Evolutionary conservation across 2,888 invertebrate genomes (phyloP), one percentile per base, ranked within the genome.

Genomic region (Capitulum mitella): DNA sequence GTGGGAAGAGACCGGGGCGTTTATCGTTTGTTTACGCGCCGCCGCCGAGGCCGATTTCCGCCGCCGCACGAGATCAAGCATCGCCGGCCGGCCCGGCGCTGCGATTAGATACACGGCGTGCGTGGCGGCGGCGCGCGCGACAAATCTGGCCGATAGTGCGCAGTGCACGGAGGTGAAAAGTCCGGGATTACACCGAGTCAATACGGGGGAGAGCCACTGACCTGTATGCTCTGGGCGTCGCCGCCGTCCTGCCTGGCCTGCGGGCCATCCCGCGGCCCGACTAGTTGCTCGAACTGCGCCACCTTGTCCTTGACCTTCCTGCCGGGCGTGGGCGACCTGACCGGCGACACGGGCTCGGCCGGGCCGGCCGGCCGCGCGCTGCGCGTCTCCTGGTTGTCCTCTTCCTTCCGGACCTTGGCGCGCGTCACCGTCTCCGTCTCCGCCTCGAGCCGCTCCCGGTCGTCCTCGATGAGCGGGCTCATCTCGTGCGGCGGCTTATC

Each of bases 251-350:
- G 37, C 70, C 19, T 12, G 3, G n/a, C n/a, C 12, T 10, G 16
- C n/a, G 61, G 10, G 16, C 14, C 32, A 3, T 61, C 61, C 32
- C 61, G 10, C 14, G 61, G 61, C 8, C 22, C 70, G 6, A 19
- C 70, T 22, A 70, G 37, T 16, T 70, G 70, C 26, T 70, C 70
- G 70, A 70, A 70, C 70, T 70, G 70, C 22, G 70, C 70, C 70
- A 70, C 70, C 70, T 70, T 70, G 70, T 34, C 70, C 37, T 37
- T 70, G 70, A 70, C 70, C 70, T 70, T 70, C 16, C 70, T n/a
- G 37, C 34, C 70, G 10, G 70, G 70, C 14, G 70, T 70, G 3
- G 70, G 70, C 3, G 70, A 70, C 70, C 70, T 34, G 37, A 70
- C 22, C 22, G 70, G 70, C 19, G 70, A 37, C 70, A 14, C 70